phyloP scores from a whole-genome alignment of 1,140 invertebrate genomes.

The Steinernema khuongi region DNA sequence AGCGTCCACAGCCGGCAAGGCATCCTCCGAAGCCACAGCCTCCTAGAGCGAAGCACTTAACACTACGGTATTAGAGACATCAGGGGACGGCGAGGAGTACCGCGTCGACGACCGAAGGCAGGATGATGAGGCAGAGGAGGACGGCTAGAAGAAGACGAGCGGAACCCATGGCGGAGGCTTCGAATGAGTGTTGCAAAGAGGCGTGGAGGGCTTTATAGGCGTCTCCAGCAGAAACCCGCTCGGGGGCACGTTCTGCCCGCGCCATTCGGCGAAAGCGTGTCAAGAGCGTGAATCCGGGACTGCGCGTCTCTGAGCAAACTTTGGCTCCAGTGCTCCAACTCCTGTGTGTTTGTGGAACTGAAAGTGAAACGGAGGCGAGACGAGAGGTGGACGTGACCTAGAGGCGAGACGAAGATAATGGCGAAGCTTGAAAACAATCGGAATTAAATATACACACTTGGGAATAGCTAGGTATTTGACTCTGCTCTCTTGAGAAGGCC shows the following conservation, averaged over 20 bases:
- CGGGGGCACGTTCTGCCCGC: not conserved
- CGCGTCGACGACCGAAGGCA: not conserved
- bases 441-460: no score
- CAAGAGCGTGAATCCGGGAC: slow-evolving; percentile 1
- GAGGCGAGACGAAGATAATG: no score
- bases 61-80: not conserved
- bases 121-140: not conserved
- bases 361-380: not conserved
- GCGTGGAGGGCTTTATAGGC: not conserved
- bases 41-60: not conserved
- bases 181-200: not conserved
- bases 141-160: not conserved
- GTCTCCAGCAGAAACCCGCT: not conserved
- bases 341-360: not conserved
- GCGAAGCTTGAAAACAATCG: no score
- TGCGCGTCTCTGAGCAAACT: not conserved
- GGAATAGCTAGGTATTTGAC: no score
- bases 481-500: no score
- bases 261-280: not conserved
- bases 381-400: not conserved
- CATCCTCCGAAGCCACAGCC: not conserved
- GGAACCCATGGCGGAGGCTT: not conserved
- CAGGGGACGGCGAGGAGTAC: not conserved
- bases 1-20: not conserved
- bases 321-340: not conserved